A percentile compares a stretch with the other conserved stretches of the same genome.
phyloP scores from a whole-genome alignment of 2,113 vertebrate species.

The Protomyctophum bolini region DNA sequence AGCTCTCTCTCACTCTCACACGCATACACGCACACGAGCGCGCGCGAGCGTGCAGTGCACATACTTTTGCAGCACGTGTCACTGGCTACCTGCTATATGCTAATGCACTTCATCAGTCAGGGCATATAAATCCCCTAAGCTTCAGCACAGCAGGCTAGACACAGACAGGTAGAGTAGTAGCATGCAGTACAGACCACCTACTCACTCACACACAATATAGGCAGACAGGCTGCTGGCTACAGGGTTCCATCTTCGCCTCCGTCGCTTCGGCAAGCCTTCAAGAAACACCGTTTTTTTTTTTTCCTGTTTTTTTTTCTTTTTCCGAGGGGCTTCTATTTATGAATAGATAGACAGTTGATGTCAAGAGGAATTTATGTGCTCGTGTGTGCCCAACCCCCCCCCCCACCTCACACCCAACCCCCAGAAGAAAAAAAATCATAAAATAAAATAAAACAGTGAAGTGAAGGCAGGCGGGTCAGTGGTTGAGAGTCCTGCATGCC shows the following conservation, averaged over 20 bases:
- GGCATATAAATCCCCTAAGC: conserved; percentile 59
- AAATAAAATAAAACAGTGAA: no score
- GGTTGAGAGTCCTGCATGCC: no score
- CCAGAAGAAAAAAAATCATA: no score
- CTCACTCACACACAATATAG: conserved; percentile 56
- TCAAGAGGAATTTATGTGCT: conserved; percentile 1
- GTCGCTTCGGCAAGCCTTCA: conserved; percentile 26
- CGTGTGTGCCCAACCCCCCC: not conserved
- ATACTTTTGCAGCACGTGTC: conserved; percentile 29
- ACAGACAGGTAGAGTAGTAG: conserved; percentile 33
- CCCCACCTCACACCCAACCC: no score
- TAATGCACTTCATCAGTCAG: conserved; percentile 75
- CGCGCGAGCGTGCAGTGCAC: not conserved
- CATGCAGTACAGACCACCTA: conserved; percentile 52
- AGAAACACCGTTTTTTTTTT: conserved; percentile 4
- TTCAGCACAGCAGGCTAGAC: conserved; percentile 48
- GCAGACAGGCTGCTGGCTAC: conserved; percentile 37
- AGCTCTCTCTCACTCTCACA: conserved; percentile 2
- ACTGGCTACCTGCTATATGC: conserved; percentile 56
- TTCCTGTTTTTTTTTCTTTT: no score
- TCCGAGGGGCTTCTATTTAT: not conserved
- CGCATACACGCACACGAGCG: not conserved
- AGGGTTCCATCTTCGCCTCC: conserved; percentile 37
- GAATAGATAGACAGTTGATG: conserved; percentile 3
- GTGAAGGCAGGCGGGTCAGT: no score